Evolutionary conservation across 2,113 vertebrate genomes (phyloP).

Genomic region (Osmerus mordax): DNA sequence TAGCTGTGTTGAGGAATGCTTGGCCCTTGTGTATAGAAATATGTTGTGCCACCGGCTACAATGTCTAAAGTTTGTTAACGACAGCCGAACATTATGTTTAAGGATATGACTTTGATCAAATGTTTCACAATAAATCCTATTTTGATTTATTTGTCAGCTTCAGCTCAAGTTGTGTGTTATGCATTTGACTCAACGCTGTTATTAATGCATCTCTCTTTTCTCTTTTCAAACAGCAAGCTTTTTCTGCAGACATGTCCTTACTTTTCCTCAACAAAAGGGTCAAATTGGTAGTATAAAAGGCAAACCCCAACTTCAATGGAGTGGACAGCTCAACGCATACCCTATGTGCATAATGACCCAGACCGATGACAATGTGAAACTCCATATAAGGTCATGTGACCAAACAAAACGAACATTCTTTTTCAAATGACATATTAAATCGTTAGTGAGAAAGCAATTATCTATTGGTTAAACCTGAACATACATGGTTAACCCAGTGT

Average conservation of each 20-base stretch:
- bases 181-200: constrained; percentile 54
- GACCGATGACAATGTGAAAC: not conserved
- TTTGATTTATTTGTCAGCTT: constrained; percentile 52
- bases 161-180: constrained; percentile 52
- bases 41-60: constrained; percentile 22
- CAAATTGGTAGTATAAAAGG: constrained; percentile 72
- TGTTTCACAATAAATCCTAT: constrained; percentile 70
- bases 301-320: constrained; percentile 37
- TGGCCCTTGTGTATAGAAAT: constrained; percentile 39
- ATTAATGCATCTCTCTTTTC: constrained; percentile 75
- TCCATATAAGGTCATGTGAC: not conserved
- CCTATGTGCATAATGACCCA: not conserved
- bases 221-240: constrained; percentile 78
- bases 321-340: constrained; percentile 30
- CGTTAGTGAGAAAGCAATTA: no score
- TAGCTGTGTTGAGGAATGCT: constrained; percentile 34
- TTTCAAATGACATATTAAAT: no score
- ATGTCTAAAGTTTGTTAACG: constrained; percentile 25
- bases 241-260: constrained; percentile 64
- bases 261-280: constrained; percentile 67
- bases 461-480: no score
- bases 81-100: constrained; percentile 55
- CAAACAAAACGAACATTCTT: no score
- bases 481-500: no score
- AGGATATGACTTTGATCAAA: constrained; percentile 45